Evolutionary conservation across 2,113 vertebrate species (phyloP).

Genomic region (Sus scrofa): T2T-Sscrofa CM000820.6:81054501-81055000

Average conservation of each 20-base stretch:
- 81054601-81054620: not conserved
- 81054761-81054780: not conserved
- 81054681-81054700: not conserved
- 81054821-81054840: constrained; percentile 37
- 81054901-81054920: constrained; percentile 13
- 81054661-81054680: not conserved
- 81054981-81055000: too few relatives aligned
- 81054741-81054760: not conserved
- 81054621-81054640: not conserved
- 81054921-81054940: constrained; percentile 51
- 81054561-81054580: not conserved
- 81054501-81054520: not conserved
- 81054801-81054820: not conserved
- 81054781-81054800: not conserved
- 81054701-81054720: not conserved
- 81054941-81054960: not conserved
- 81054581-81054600: not conserved
- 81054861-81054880: not conserved
- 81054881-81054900: not conserved
- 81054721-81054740: not conserved
- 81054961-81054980: not conserved
- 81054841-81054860: not conserved
- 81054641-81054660: not conserved
- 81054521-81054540: not conserved
- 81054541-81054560: not conserved